phyloP scores from a whole-genome alignment of 2,888 invertebrate genomes.

The Heliconius erato region DNA sequence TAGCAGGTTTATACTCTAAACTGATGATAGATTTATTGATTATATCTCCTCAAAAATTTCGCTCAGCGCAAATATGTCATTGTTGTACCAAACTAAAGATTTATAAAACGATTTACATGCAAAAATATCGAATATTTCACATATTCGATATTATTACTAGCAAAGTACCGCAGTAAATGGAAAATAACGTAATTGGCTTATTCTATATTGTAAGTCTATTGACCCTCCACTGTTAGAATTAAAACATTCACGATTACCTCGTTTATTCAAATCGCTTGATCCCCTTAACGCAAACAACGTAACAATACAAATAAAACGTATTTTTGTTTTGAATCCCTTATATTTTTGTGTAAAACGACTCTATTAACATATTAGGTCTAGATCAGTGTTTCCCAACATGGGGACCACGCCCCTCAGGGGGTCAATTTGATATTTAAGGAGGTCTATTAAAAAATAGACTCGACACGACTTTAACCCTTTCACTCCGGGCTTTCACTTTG shows the following conservation, averaged over 20 bases:
- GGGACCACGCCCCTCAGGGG: no score
- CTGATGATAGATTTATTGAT: no score
- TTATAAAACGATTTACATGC: no score
- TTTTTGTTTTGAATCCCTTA: constrained; percentile 11
- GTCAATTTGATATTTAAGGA: no score
- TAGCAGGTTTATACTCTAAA: no score
- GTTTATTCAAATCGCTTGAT: constrained; percentile 29
- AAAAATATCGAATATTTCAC: neutral
- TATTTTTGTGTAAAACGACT: neutral
- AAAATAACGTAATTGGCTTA: constrained; percentile 10
- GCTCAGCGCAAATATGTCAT: no score
- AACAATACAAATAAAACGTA: constrained; percentile 24
- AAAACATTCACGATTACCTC: constrained; percentile 26
- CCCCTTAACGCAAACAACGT: constrained; percentile 28
- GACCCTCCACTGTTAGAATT: constrained; percentile 18
- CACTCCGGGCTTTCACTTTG: no score
- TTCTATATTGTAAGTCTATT: constrained; percentile 24
- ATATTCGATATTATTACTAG: neutral
- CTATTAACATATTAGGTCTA: neutral
- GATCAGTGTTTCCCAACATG: no score
- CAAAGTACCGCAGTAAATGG: neutral
- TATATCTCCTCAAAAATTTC: no score
- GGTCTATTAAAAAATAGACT: no score
- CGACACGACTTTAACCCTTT: no score
- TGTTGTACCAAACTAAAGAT: no score